phyloP scores from a whole-genome alignment of 2,113 vertebrate species.

The Pomatorhinus ruficollis region DNA sequence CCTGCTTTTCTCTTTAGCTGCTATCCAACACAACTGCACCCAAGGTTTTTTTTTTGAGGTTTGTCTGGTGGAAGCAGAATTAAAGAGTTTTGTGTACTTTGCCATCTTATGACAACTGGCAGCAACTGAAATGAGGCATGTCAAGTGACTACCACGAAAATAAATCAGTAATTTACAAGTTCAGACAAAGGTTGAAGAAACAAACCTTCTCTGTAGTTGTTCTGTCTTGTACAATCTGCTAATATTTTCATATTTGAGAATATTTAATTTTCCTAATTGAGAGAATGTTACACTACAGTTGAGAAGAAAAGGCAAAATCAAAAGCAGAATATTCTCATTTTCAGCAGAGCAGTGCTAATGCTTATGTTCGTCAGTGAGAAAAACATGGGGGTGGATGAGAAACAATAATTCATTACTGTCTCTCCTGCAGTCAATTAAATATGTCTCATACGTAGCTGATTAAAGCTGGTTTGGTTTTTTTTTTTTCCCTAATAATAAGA shows the following conservation, averaged over 20 bases:
- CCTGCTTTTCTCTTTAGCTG: neutral
- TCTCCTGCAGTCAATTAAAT: slow-evolving; percentile 1
- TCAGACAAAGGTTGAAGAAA: slow-evolving; percentile 35
- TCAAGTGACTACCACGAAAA: slow-evolving; percentile 29
- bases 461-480: neutral
- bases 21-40: neutral
- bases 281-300: neutral
- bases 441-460: neutral
- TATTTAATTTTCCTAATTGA: slow-evolving; percentile 21
- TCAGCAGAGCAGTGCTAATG: neutral
- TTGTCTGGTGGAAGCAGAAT: slow-evolving; percentile 29
- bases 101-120: neutral
- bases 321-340: neutral
- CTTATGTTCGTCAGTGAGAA: neutral
- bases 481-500: neutral
- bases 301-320: neutral
- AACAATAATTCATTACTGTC: slow-evolving; percentile 8
- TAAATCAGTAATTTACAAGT: slow-evolving; percentile 43
- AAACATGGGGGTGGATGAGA: neutral
- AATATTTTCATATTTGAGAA: slow-evolving; percentile 1
- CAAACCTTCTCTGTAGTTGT: neutral
- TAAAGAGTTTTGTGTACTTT: slow-evolving; percentile 3
- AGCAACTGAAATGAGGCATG: slow-evolving; percentile 22
- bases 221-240: neutral
- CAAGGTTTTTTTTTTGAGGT: slow-evolving; percentile 19